phyloP scores from a whole-genome alignment of 2,888 invertebrate genomes.

The Polydrusus cervinus region DNA sequence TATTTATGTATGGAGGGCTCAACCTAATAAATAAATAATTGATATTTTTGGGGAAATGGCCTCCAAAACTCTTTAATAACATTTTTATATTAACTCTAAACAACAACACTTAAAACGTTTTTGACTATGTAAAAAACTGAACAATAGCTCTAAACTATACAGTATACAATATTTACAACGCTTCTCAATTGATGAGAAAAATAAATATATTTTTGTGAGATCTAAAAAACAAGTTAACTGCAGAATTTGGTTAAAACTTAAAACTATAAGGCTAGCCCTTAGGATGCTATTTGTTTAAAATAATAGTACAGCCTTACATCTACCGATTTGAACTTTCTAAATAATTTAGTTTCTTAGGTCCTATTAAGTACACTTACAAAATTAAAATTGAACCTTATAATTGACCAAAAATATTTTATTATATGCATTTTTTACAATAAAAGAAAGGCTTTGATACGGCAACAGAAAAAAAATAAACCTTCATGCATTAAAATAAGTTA shows the following conservation, averaged over 20 bases:
- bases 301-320: constrained; percentile 25
- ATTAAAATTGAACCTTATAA: constrained; percentile 30
- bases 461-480: background rate
- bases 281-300: constrained; percentile 38
- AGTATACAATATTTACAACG: constrained; percentile 44
- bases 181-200: constrained; percentile 25
- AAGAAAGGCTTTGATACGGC: background rate
- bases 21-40: constrained; percentile 27
- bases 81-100: constrained; percentile 66
- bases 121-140: constrained; percentile 66
- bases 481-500: too few species aligned
- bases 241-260: constrained; percentile 16
- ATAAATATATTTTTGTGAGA: constrained; percentile 46
- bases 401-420: constrained; percentile 35
- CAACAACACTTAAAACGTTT: constrained; percentile 65
- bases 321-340: constrained; percentile 37
- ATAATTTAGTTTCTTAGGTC: constrained; percentile 34
- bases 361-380: constrained; percentile 31
- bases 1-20: constrained; percentile 1
- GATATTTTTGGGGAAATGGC: constrained; percentile 38
- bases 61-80: constrained; percentile 62
- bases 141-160: constrained; percentile 56
- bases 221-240: constrained; percentile 28
- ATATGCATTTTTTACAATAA: background rate
- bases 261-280: too few species aligned